A percentile compares a stretch with the other conserved stretches of the same genome.
Conservation (phyloP, 2,797 vertebrate species). For the Mycteria americana region DNA sequence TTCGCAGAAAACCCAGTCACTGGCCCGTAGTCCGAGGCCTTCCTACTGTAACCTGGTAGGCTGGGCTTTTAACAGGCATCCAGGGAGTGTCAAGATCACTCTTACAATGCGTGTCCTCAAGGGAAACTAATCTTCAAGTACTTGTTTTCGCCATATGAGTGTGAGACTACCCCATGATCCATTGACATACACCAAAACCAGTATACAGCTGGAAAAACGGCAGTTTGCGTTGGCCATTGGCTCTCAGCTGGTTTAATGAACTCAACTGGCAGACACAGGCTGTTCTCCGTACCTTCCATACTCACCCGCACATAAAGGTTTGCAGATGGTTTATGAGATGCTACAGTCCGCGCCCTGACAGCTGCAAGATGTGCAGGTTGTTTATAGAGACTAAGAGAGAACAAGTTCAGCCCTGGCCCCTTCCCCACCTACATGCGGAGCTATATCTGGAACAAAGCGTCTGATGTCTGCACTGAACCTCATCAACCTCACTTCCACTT, state of each 20-base stretch:
- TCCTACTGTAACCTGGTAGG: neutral
- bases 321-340: neutral
- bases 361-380: neutral
- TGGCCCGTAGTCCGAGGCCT: accelerated
- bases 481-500: neutral
- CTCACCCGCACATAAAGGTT: neutral
- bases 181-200: neutral
- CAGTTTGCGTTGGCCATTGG: neutral
- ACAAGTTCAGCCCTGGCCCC: neutral
- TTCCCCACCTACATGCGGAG: neutral
- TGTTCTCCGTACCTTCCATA: neutral
- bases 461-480: neutral
- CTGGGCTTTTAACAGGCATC: neutral
- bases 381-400: neutral
- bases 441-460: neutral
- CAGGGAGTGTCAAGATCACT: neutral
- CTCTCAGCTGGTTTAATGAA: neutral
- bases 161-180: neutral
- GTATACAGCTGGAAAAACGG: neutral
- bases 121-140: neutral
- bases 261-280: neutral
- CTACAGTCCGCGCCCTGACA: neutral
- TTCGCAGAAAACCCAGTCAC: neutral
- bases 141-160: accelerated
- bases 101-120: neutral